These are phyloP conservation scores for Sialis lutaria DNA, from an alignment of 2,888 invertebrate genomes.

Conservation along the genomic window DNA sequence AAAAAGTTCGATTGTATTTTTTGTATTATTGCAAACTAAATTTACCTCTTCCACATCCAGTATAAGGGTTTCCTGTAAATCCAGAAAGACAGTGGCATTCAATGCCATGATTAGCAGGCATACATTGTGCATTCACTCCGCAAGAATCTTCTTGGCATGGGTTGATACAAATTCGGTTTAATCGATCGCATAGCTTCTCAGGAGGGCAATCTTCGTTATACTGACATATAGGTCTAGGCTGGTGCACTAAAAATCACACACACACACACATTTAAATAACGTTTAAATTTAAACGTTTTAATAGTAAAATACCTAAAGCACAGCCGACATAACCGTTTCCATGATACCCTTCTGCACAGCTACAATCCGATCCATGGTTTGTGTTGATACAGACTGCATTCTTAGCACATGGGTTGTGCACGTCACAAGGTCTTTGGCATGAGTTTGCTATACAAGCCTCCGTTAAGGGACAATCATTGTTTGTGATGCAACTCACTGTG, in stretches of 20 bases:
- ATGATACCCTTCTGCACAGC: constrained; percentile 69
- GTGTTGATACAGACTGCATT: constrained; percentile 77
- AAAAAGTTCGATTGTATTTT: not conserved
- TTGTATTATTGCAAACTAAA: constrained; percentile 2
- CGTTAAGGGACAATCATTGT: constrained; percentile 70
- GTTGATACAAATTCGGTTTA: constrained; percentile 69
- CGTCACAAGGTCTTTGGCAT: constrained; percentile 75
- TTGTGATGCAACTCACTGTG: constrained; percentile 69
- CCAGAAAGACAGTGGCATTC: constrained; percentile 60
- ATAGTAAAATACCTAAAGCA: constrained; percentile 43
- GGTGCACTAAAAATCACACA: constrained; percentile 21
- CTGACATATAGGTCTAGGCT: constrained; percentile 51
- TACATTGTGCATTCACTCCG: constrained; percentile 65
- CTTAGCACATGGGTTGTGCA: constrained; percentile 66
- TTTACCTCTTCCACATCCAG: constrained; percentile 47
- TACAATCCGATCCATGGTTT: constrained; percentile 74
- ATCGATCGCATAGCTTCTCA: constrained; percentile 66
- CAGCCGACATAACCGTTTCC: constrained; percentile 76
- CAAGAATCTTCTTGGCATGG: constrained; percentile 66
- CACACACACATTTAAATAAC: not conserved
- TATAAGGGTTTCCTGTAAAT: constrained; percentile 58
- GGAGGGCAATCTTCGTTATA: constrained; percentile 84
- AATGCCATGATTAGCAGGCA: constrained; percentile 56
- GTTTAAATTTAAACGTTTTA: not conserved
- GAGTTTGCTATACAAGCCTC: constrained; percentile 74